Base-by-base conservation (phyloP, 2,113 vertebrate genomes). In the Junco hyemalis region DNA sequence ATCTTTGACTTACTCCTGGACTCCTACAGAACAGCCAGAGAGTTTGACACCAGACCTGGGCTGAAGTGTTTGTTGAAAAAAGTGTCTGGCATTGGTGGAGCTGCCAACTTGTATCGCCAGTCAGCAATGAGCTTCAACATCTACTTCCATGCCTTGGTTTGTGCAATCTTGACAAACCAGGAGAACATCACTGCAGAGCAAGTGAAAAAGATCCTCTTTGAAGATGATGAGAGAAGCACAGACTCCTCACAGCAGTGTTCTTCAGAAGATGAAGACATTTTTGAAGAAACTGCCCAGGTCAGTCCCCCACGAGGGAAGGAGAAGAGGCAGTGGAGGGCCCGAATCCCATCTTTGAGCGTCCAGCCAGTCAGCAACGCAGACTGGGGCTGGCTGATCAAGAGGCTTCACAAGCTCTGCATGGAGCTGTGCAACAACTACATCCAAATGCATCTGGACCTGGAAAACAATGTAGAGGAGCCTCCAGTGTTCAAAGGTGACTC, bases 81-180 rank as follows among this genome's bases (percentile, higher is more conserved):
- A 88, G 99, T 99, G 93, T 99, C 99, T 0, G 99, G 99, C 18
- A 99, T 99, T 45, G 98, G 98, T 2, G 99, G 99, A 19, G 99
- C 99, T 1, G 99, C 99, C 71, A 99, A 99, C 88, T 98, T 99
- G 22, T 99, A 99, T 95, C 99, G 99, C 31, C 99, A 99, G 96
- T 99, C 99, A 0, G 99, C 99, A 60, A 99, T 99, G 99, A 99
- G 99, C 92, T 99, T 99, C 93, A 99, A 99, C 96, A 99, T 99
- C 35, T 99, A 99, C 88, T 99, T 99, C 96, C 98, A 99, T 87
- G 98, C 99, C 1, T 97, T 99, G 96, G 93, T 99, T 50, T 99
- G 98, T 16, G 99, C 99, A 5, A 97, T 98, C 24, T 97, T 99
- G 95, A 99, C 98, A 95, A 99, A 98, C 79, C 98, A 99, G 11